These are phyloP conservation scores for Leptopilina myrica DNA, from an alignment of 2,888 invertebrate species.

Conservation along the genomic window DNA sequence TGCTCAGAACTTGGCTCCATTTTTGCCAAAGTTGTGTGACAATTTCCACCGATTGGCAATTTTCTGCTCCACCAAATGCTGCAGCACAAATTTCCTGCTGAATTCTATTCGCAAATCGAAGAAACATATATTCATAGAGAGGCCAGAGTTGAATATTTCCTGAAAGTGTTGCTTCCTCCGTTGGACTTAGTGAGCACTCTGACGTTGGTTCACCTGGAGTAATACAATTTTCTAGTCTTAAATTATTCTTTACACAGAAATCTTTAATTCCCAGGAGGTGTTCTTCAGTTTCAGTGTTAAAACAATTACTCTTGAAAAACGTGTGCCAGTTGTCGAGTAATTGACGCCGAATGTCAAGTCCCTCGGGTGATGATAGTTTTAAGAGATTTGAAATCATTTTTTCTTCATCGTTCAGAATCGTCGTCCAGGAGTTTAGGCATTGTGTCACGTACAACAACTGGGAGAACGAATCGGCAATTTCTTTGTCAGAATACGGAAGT, in stretches of 20 bases:
- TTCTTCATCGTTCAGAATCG: slow-evolving; percentile 44
- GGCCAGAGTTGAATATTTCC: slow-evolving; percentile 79
- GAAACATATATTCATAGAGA: slow-evolving; percentile 78
- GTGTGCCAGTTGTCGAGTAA: slow-evolving; percentile 62
- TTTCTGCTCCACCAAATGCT: not conserved
- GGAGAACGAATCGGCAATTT: slow-evolving; percentile 53
- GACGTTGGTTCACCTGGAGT: slow-evolving; percentile 47
- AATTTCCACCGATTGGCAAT: not conserved
- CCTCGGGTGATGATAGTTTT: slow-evolving; percentile 55
- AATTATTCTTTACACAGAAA: slow-evolving; percentile 50
- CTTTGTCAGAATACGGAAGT: slow-evolving; percentile 63
- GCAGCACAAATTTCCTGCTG: slow-evolving; percentile 58
- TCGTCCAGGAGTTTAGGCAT: slow-evolving; percentile 55
- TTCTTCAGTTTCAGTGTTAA: slow-evolving; percentile 50
- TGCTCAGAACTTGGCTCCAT: slow-evolving; percentile 64
- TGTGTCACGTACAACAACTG: slow-evolving; percentile 54
- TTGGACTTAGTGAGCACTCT: slow-evolving; percentile 38
- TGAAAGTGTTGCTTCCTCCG: slow-evolving; percentile 62
- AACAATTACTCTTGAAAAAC: slow-evolving; percentile 55
- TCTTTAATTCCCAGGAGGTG: slow-evolving; percentile 54
- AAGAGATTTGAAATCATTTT: slow-evolving; percentile 60
- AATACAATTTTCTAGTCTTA: slow-evolving; percentile 46
- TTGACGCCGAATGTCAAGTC: slow-evolving; percentile 49
- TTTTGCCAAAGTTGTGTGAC: slow-evolving; percentile 49
- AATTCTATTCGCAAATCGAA: slow-evolving; percentile 69